phyloP scores from a whole-genome alignment of 92 coral and sea anemone genomes.

The Zoanthus sociatus region DNA sequence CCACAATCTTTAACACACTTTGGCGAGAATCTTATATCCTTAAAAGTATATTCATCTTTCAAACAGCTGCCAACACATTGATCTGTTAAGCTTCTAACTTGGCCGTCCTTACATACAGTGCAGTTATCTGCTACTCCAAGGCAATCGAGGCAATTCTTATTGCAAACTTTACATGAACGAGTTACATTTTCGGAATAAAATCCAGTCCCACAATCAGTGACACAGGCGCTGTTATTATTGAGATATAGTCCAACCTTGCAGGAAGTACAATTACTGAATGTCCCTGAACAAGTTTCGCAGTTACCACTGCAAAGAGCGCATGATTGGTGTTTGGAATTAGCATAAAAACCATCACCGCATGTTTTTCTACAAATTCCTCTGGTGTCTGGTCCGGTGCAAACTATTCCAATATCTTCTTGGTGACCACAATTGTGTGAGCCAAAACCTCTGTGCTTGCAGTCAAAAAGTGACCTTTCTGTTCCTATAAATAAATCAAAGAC shows the following conservation, averaged over 20 bases:
- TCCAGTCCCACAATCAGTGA: slow-evolving; percentile 72
- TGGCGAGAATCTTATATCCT: neutral
- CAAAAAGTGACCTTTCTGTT: slow-evolving; percentile 66
- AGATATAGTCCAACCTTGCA: slow-evolving; percentile 56
- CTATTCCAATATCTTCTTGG: slow-evolving; percentile 80
- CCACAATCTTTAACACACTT: slow-evolving; percentile 28
- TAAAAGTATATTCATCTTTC: neutral
- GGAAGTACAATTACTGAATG: slow-evolving; percentile 66
- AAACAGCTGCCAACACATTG: slow-evolving; percentile 58
- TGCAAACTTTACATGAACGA: slow-evolving; percentile 57
- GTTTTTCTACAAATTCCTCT: slow-evolving; percentile 26
- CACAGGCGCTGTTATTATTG: slow-evolving; percentile 53
- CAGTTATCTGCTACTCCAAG: slow-evolving; percentile 52
- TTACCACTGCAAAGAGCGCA: slow-evolving; percentile 76
- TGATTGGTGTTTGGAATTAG: neutral
- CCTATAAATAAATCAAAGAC: slow-evolving; percentile 26
- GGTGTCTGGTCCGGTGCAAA: slow-evolving; percentile 82
- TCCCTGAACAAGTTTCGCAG: slow-evolving; percentile 58
- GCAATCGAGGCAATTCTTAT: slow-evolving; percentile 62
- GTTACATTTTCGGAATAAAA: slow-evolving; percentile 58
- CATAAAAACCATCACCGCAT: slow-evolving; percentile 17
- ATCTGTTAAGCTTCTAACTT: slow-evolving; percentile 22
- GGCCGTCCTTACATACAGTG: slow-evolving; percentile 51
- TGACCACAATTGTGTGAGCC: slow-evolving; percentile 85
- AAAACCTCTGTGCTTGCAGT: slow-evolving; percentile 77